These are phyloP conservation scores for Brachionus plicatilis DNA, from an alignment of 1,140 invertebrate genomes.

Conservation along the genomic window DNA sequence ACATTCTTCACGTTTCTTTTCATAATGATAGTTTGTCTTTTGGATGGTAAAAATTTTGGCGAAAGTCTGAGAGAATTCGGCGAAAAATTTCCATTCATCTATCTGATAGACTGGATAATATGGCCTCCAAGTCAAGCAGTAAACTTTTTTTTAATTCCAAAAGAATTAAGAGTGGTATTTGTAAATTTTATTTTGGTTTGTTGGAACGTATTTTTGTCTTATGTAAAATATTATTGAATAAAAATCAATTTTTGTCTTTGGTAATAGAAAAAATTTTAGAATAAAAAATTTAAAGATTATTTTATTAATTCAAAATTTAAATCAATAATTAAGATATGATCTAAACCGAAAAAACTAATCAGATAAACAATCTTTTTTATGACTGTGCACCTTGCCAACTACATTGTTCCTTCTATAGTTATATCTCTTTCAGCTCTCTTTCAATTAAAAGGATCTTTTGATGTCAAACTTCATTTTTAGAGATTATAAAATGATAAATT, in stretches of 20 bases:
- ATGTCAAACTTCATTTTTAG: no score
- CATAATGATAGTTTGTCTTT: slow-evolving; percentile 40
- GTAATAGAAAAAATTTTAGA: background rate
- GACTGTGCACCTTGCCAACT: no score
- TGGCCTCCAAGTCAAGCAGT: slow-evolving; percentile 44
- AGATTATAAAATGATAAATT: no score
- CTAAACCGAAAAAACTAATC: background rate
- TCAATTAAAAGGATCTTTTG: no score
- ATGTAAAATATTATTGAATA: slow-evolving; percentile 42
- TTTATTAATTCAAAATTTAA: background rate
- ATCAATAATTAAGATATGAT: no score
- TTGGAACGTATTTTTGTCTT: slow-evolving; percentile 44
- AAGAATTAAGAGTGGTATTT: slow-evolving; percentile 43
- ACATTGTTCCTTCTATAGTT: no score
- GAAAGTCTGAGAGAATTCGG: slow-evolving; percentile 41
- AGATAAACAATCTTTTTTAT: no score
- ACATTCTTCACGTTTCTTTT: slow-evolving; percentile 42
- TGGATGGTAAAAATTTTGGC: slow-evolving; percentile 41
- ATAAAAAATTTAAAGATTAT: background rate
- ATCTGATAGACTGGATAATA: slow-evolving; percentile 44
- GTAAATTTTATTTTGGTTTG: slow-evolving; percentile 40
- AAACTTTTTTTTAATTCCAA: slow-evolving; percentile 43
- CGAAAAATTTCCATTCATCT: slow-evolving; percentile 43
- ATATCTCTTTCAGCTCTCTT: no score
- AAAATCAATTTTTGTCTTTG: background rate